Evolutionary conservation across 2,113 vertebrate genomes (phyloP), one percentile per base, ranked within the genome.

Genomic region (Hyla sarda): DNA sequence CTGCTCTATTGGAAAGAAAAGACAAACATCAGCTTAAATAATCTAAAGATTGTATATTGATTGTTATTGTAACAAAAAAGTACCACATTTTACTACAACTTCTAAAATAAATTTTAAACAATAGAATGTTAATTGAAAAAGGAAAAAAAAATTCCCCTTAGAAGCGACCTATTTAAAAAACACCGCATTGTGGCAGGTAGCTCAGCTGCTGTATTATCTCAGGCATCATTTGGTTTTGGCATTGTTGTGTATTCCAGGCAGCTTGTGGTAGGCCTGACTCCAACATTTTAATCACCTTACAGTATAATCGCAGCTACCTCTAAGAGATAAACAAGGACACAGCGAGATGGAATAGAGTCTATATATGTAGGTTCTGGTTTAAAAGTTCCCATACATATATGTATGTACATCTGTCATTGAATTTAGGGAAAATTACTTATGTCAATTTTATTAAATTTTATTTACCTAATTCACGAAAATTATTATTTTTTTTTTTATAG

Each of bases 101-200:
- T n/a, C n/a, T n/a, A n/a, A n/a, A n/a, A n/a, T n/a, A n/a, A n/a
- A n/a, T n/a, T n/a, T n/a, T 41, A 8, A 41, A 41, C 41, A 41
- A 41, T 41, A 41, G 41, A 8, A 8, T 3, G 41, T n/a, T n/a
- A n/a, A n/a, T n/a, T 3, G 41, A 41, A 58, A 58, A 58, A 58
- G 14, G 4, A 56, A 56, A 56, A 56, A 56, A 56, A 56, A 23
- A 65, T 65, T 65, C 60, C 25, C 62, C 41, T 41, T 60, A 79
- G 54, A 41, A 37, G 32, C 16, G 32, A 58, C 76, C 76, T 41
- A 79, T 79, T 79, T 79, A 79, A 52, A 79, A 41, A 41, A 19
- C 52, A 14, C 32, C 2, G 21, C 13, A 37, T 37, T n/a, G 34
- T 37, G 30, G 54, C 52, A 79, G 54, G 76, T 79, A 41, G 32